Evolutionary conservation across 2,113 vertebrate species (phyloP).

Genomic region (Pedionomus torquatus): DNA sequence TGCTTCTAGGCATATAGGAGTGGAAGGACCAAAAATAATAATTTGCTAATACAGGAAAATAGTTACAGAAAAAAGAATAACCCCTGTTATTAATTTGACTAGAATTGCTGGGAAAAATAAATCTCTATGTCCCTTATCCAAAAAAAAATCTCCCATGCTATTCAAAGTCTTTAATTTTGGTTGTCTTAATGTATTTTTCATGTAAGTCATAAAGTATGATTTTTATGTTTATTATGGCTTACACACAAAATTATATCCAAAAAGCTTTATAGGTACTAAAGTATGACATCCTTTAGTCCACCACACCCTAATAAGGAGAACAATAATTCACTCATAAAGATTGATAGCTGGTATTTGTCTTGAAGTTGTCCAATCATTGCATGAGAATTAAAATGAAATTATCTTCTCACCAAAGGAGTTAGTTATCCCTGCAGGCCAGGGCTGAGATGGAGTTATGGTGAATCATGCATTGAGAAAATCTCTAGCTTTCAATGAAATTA

Average conservation of each 20-base stretch:
- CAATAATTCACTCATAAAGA: conserved; percentile 78
- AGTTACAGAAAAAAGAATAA: neutral
- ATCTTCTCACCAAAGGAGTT: conserved; percentile 77
- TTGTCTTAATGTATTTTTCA: conserved; percentile 59
- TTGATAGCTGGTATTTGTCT: conserved; percentile 72
- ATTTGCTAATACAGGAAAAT: neutral
- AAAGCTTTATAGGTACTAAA: conserved; percentile 72
- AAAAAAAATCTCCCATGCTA: neutral
- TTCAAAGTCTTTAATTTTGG: conserved; percentile 59
- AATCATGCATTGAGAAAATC: conserved; percentile 61
- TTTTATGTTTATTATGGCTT: conserved; percentile 72
- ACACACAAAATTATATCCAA: conserved; percentile 71
- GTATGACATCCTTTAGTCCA: conserved; percentile 66
- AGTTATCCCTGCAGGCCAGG: conserved; percentile 65
- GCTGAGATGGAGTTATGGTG: conserved; percentile 64
- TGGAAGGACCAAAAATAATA: conserved; percentile 14
- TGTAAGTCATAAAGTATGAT: conserved; percentile 50
- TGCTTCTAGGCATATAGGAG: conserved; percentile 2
- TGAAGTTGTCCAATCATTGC: conserved; percentile 72
- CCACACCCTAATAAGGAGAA: conserved; percentile 74
- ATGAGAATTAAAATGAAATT: conserved; percentile 85
- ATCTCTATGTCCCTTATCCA: neutral
- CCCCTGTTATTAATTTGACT: neutral
- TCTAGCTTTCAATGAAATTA: conserved; percentile 75
- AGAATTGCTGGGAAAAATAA: conserved; percentile 7